A percentile compares a stretch with the other conserved stretches of the same genome.
These are phyloP conservation scores for Ectemnius lituratus DNA, from an alignment of 2,888 invertebrate genomes.

Conservation along the genomic window DNA sequence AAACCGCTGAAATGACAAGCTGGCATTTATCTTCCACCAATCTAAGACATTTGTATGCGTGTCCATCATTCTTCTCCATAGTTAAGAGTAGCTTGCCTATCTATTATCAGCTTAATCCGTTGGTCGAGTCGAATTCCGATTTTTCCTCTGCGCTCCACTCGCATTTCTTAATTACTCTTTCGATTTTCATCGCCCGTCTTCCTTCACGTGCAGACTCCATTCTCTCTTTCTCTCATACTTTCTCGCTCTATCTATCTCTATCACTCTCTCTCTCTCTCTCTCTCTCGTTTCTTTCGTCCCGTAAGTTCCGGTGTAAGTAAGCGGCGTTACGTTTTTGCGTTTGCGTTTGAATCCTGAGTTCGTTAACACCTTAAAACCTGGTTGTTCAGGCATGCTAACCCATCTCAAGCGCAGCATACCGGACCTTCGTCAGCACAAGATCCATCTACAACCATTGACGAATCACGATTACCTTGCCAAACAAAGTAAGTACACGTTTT, in stretches of 20 bases:
- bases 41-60: not conserved
- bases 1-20: no score
- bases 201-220: not conserved
- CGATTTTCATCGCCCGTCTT: not conserved
- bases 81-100: conserved; percentile 1
- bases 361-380: conserved; percentile 76
- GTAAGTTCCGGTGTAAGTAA: conserved; percentile 50
- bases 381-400: conserved; percentile 90
- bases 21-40: no score
- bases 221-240: not conserved
- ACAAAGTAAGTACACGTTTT: conserved; percentile 70
- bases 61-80: conserved; percentile 5
- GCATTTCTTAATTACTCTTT: not conserved
- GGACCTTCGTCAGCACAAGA: conserved; percentile 89
- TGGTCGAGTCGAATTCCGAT: not conserved
- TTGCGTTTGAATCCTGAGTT: conserved; percentile 69
- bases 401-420: conserved; percentile 93
- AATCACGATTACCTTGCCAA: conserved; percentile 82
- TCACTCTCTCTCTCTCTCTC: not conserved
- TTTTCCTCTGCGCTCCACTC: not conserved
- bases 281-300: conserved; percentile 12
- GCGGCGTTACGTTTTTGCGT: conserved; percentile 56
- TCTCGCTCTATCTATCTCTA: not conserved
- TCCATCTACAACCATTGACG: conserved; percentile 86
- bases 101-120: conserved; percentile 9